These are phyloP conservation scores for Lipotes vexillifer DNA, from an alignment of 2,113 vertebrate genomes.

Conservation along the genomic window DNA sequence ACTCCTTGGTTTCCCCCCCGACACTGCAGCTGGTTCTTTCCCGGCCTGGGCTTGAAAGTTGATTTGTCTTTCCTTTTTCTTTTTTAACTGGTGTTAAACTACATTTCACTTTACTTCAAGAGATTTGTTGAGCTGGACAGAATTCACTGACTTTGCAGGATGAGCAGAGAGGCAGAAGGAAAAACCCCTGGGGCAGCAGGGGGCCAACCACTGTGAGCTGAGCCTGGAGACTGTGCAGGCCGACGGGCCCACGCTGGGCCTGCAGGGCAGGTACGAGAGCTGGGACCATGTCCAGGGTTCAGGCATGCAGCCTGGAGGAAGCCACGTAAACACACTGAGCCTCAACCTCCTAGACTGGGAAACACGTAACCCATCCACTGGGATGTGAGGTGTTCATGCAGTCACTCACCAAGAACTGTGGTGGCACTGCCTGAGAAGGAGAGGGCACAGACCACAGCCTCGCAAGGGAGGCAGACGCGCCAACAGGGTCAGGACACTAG, in stretches of 20 bases:
- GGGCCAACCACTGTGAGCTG: not conserved
- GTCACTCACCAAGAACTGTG: not conserved
- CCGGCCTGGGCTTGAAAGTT: not conserved
- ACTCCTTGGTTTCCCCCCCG: rapidly evolving
- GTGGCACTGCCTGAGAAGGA: not conserved
- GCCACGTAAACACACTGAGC: too few relatives aligned
- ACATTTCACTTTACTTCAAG: not conserved
- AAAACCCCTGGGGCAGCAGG: rapidly evolving
- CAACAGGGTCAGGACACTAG: rapidly evolving
- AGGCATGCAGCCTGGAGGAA: not conserved
- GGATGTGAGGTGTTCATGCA: rapidly evolving
- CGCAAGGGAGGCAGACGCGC: rapidly evolving
- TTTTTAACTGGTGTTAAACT: not conserved
- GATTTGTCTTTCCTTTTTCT: not conserved
- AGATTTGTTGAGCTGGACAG: not conserved
- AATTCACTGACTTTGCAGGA: not conserved
- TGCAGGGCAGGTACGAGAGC: rapidly evolving
- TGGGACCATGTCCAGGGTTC: not conserved
- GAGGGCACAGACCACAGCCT: rapidly evolving
- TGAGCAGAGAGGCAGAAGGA: not conserved
- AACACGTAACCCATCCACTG: rapidly evolving
- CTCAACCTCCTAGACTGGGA: rapidly evolving
- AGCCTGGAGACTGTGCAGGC: not conserved
- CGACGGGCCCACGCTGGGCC: rapidly evolving
- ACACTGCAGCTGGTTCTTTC: too few relatives aligned